Percentiles rank a stretch among this genome's conserved stretches.
These are phyloP conservation scores for Falco peregrinus DNA, from an alignment of 2,797 vertebrate species.

Conservation along the genomic window DNA sequence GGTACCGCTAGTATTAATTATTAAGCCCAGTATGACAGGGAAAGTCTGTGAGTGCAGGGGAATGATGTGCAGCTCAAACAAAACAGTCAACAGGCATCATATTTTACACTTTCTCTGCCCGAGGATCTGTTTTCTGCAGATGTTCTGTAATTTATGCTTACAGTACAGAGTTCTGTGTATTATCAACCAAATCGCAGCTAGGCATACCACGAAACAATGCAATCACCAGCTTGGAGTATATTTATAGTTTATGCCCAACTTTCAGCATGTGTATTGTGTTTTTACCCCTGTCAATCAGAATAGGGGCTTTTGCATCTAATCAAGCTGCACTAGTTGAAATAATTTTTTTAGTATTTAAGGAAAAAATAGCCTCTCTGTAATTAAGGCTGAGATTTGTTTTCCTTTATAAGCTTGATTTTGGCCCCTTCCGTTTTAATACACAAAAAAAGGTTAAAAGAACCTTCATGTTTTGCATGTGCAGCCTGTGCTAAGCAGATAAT, in stretches of 20 bases:
- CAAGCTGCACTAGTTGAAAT: neutral
- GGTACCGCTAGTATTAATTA: neutral
- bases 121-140: neutral
- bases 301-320: neutral
- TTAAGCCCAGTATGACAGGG: neutral
- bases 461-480: neutral
- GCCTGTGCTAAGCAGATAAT: neutral
- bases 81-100: neutral
- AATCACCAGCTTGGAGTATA: neutral
- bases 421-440: neutral
- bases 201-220: neutral
- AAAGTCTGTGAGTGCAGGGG: neutral
- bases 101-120: neutral
- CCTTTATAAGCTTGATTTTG: slow-evolving; percentile 10
- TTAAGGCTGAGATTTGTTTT: slow-evolving; percentile 3
- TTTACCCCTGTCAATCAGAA: neutral
- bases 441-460: neutral
- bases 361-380: neutral
- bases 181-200: neutral
- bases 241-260: neutral
- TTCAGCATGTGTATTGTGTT: neutral
- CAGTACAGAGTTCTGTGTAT: neutral
- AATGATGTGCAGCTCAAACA: neutral
- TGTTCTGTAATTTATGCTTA: slow-evolving; percentile 17
- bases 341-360: neutral